Evolutionary conservation across 2,113 vertebrate genomes (phyloP), one percentile per base, ranked within the genome.

Genomic region (Junco hyemalis): DNA sequence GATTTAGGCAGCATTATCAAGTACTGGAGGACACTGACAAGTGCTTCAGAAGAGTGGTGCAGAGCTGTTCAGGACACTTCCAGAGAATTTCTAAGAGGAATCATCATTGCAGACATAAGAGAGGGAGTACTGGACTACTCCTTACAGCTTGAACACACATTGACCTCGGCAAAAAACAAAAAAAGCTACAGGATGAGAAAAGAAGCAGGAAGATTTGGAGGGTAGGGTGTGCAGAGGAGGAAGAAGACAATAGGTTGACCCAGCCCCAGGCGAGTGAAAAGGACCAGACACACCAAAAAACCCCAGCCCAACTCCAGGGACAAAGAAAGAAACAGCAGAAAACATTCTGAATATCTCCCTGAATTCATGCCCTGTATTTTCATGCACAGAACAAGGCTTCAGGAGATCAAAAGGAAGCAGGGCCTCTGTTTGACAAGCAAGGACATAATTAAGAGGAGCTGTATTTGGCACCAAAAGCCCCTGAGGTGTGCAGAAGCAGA

Each of bases 1-100:
- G 93, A 91, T 93, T 94, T 89, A 95, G 61, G 45, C 53, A 86
- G 88, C n/a, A 50, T 88, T 92, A 92, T 85, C 70, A 92, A 77
- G 47, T 82, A 79, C 26, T 26, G 23, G 63, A 63, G 42, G 31
- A 70, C 69, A 50, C 54, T 93, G 65, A 79, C 47, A 92, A 94
- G 83, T 92, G 74, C 83, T 95, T 92, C 83, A 72, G 64, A 87
- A 78, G 38, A 96, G 66, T 10, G 5, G 11, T 6, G 5, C 38
- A 73, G 79, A 81, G n/a, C 38, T 73, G 40, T 72, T 93, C 56
- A 69, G 63, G 63, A 92, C 35, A 38, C 26, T 80, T 92, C 17
- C 72, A 86, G 90, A 90, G 64, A 95, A 83, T 85, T 94, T 94
- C 29, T 81, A 71, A 80, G 36, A 83, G 36, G 35, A 51, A 71